Conservation (phyloP, 2,888 invertebrate species). For the Leptopilina drosophilae region DNA sequence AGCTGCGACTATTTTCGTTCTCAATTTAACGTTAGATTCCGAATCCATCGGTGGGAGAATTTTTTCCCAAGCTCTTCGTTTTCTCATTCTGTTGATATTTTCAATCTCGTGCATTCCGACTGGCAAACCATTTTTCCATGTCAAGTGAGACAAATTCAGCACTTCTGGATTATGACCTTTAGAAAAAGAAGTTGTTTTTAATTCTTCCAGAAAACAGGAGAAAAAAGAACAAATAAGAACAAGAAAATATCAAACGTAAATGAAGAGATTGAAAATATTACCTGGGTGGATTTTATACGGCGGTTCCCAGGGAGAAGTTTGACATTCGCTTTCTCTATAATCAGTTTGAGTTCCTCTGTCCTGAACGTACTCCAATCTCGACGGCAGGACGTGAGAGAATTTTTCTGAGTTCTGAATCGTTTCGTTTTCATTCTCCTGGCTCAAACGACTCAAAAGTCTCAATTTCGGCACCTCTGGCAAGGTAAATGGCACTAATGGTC, state of each 20-base stretch:
- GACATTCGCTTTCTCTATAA: slow-evolving; percentile 86
- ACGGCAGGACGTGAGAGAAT: slow-evolving; percentile 51
- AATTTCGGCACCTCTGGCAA: slow-evolving; percentile 48
- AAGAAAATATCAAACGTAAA: not conserved
- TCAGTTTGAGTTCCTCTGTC: slow-evolving; percentile 83
- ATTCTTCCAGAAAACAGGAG: not conserved
- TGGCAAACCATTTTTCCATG: slow-evolving; percentile 83
- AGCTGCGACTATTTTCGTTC: slow-evolving; percentile 84
- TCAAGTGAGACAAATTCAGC: slow-evolving; percentile 81
- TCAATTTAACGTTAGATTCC: slow-evolving; percentile 80
- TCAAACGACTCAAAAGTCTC: slow-evolving; percentile 47
- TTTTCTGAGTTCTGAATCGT: slow-evolving; percentile 48
- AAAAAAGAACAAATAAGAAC: slow-evolving; percentile 24
- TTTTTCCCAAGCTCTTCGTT: slow-evolving; percentile 82
- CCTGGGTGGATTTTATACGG: slow-evolving; percentile 77
- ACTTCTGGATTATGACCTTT: slow-evolving; percentile 80
- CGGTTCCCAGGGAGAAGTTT: slow-evolving; percentile 88
- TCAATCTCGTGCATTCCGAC: slow-evolving; percentile 82
- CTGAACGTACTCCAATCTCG: slow-evolving; percentile 57
- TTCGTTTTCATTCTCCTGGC: slow-evolving; percentile 45
- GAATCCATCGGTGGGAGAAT: slow-evolving; percentile 79
- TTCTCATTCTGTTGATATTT: slow-evolving; percentile 84
- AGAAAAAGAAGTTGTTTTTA: not conserved
- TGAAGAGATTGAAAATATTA: slow-evolving; percentile 46
- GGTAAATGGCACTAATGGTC: slow-evolving; percentile 55